A percentile compares a stretch with the other conserved stretches of the same genome.
Conservation (phyloP, 1,140 invertebrate genomes). For the Apis florea region DNA sequence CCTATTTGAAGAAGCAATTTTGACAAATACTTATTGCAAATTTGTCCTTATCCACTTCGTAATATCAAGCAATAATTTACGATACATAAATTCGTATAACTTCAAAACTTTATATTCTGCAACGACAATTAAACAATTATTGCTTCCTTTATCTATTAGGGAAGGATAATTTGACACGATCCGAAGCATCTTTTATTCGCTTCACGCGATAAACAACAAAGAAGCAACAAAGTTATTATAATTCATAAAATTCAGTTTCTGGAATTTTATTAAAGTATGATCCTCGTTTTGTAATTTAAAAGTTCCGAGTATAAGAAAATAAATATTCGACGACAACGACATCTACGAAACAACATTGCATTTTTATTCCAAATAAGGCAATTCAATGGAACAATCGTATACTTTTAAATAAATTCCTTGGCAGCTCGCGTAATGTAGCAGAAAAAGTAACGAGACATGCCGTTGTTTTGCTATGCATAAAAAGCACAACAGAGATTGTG, state of each 20-base stretch:
- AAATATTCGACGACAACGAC: neutral
- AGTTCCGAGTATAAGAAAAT: neutral
- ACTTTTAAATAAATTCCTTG: slow-evolving; percentile 17
- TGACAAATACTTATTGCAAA: neutral
- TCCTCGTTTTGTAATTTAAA: no score
- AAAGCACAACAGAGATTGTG: neutral
- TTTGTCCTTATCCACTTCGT: neutral
- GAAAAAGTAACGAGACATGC: slow-evolving; percentile 15
- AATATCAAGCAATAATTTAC: no score
- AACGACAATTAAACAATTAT: no score
- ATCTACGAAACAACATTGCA: neutral
- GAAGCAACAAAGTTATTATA: neutral
- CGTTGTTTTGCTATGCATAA: neutral
- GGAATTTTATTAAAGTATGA: neutral
- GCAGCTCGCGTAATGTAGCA: slow-evolving; percentile 10
- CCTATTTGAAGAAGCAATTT: neutral
- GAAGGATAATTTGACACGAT: no score
- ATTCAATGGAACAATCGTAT: slow-evolving; percentile 15
- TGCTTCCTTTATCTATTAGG: no score
- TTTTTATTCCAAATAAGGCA: neutral
- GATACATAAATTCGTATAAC: no score
- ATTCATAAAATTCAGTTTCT: neutral
- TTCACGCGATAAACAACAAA: neutral
- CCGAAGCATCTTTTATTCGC: neutral
- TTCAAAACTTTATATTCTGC: no score